Evolutionary conservation across 2,888 invertebrate genomes (phyloP).

Genomic region (Cotesia congregata): DNA sequence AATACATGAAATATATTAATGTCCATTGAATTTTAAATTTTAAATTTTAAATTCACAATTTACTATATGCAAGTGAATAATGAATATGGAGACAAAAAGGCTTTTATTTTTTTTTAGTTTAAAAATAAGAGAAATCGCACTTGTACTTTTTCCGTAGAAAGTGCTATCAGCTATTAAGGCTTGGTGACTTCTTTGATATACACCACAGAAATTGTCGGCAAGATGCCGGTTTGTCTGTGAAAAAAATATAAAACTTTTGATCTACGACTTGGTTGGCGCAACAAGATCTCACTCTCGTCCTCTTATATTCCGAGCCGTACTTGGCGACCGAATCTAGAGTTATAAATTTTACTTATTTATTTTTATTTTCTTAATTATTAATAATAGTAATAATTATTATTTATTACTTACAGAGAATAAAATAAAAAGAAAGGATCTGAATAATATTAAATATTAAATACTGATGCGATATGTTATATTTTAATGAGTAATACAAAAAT

Average conservation of each 20-base stretch:
- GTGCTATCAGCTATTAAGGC: slow-evolving; percentile 16
- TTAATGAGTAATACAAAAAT: not conserved
- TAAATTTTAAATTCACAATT: too few relatives aligned
- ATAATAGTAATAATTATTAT: too few relatives aligned
- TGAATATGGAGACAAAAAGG: too few relatives aligned
- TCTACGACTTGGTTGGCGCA: not conserved
- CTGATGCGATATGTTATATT: not conserved
- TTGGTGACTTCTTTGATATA: not conserved
- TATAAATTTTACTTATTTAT: not conserved
- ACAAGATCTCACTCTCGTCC: slow-evolving; percentile 1
- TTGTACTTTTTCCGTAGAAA: slow-evolving; percentile 14
- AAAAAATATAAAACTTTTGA: not conserved
- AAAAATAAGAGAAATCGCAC: slow-evolving; percentile 11
- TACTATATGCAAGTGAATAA: too few relatives aligned
- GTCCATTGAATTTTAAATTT: too few relatives aligned
- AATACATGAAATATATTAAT: not conserved
- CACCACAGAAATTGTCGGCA: not conserved
- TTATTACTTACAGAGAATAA: too few relatives aligned
- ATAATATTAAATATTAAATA: too few relatives aligned
- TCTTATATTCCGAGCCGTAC: not conserved
- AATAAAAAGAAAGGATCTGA: too few relatives aligned
- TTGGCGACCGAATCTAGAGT: not conserved
- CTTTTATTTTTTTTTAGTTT: not conserved
- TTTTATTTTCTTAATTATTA: not conserved
- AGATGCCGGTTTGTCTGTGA: slow-evolving; percentile 1